Evolutionary conservation across 53 echinoderm and acorn worm genomes (phyloP).

Genomic region (Echinometra lucunter): DNA sequence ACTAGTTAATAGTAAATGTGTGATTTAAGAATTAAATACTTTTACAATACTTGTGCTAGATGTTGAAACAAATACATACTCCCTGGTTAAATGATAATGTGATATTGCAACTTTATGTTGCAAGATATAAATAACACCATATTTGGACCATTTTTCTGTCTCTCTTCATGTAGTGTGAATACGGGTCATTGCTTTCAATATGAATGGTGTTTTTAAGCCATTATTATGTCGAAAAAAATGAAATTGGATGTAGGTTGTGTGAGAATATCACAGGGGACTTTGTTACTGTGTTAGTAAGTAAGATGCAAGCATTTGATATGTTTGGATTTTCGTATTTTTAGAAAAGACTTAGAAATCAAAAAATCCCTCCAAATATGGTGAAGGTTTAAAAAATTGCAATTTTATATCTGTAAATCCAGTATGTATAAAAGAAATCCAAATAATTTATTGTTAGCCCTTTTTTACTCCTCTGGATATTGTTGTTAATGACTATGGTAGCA

Average conservation of each 20-base stretch:
- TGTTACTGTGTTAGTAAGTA: not conserved
- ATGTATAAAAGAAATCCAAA: slow-evolving; percentile 38
- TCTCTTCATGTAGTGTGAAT: not conserved
- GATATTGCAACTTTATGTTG: not conserved
- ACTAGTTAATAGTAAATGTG: not conserved
- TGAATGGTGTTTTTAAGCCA: not conserved
- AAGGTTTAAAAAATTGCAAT: slow-evolving; percentile 13
- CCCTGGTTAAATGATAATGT: not conserved
- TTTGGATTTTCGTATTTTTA: not conserved
- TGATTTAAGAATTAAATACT: not conserved
- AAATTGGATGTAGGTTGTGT: not conserved
- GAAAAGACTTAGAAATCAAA: slow-evolving; percentile 7
- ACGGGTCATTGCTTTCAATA: slow-evolving; percentile 57
- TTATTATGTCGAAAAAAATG: not conserved
- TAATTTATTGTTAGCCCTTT: slow-evolving; percentile 42
- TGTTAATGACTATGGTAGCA: not conserved
- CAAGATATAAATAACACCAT: not conserved
- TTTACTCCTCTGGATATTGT: not conserved
- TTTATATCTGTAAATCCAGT: slow-evolving; percentile 56
- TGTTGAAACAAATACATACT: not conserved
- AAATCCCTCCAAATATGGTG: slow-evolving; percentile 42
- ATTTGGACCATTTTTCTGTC: not conserved
- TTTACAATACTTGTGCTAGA: not conserved
- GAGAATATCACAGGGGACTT: not conserved
- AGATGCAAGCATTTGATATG: slow-evolving; percentile 2